Evolutionary conservation across 2,888 invertebrate genomes (phyloP).

Genomic region (Ormyrus pomaceus): DNA sequence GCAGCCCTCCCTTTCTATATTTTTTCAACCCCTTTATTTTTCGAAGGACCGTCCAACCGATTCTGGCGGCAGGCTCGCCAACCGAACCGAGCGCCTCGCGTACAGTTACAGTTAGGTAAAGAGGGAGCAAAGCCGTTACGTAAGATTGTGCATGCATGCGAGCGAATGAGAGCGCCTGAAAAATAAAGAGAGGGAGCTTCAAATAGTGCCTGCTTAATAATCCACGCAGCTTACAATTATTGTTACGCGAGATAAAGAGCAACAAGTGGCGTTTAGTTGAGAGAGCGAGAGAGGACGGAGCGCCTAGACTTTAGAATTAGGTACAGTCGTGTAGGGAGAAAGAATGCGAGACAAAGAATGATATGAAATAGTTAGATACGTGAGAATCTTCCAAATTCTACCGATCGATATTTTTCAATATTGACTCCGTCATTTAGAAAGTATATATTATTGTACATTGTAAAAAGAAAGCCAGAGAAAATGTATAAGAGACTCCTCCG

Average conservation of each 20-base stretch:
- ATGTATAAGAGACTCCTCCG: constrained; percentile 1
- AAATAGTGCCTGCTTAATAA: constrained; percentile 74
- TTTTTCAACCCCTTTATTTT: too few relatives aligned
- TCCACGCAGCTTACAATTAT: constrained; percentile 57
- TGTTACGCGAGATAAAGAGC: constrained; percentile 51
- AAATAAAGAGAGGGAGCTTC: constrained; percentile 69
- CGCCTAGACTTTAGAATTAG: constrained; percentile 4
- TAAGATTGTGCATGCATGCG: not conserved
- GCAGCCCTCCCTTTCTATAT: too few relatives aligned
- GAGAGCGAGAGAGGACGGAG: constrained; percentile 16
- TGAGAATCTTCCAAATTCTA: constrained; percentile 30
- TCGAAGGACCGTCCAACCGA: too few relatives aligned
- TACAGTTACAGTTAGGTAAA: too few relatives aligned
- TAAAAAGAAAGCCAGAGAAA: not conserved
- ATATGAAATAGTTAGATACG: constrained; percentile 3
- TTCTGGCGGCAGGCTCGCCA: too few relatives aligned
- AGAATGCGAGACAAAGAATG: not conserved
- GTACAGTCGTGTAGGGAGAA: not conserved
- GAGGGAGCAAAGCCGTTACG: too few relatives aligned
- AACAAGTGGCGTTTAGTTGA: constrained; percentile 54
- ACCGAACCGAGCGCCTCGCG: too few relatives aligned
- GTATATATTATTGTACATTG: constrained; percentile 19
- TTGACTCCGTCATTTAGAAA: constrained; percentile 36
- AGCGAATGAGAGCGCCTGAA: constrained; percentile 43
- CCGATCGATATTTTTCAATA: constrained; percentile 46